phyloP scores from a whole-genome alignment of 2,888 invertebrate species.

The Nemoura dubitans region DNA sequence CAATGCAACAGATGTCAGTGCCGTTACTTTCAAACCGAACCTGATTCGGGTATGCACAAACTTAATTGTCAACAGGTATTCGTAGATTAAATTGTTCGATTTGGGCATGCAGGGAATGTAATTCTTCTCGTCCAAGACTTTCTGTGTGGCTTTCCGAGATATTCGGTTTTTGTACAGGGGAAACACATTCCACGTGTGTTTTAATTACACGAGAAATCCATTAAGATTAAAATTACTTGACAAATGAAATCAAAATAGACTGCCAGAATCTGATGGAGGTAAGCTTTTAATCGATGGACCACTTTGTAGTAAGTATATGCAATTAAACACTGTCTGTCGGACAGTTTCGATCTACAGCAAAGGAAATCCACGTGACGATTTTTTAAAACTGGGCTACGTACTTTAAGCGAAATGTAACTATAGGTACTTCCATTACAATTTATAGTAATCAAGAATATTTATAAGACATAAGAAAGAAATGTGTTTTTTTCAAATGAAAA shows the following conservation, averaged over 20 bases:
- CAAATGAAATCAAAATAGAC: neutral
- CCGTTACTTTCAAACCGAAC: neutral
- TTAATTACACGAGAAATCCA: neutral
- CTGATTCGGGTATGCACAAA: neutral
- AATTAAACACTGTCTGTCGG: neutral
- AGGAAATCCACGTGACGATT: neutral
- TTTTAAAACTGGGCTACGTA: no score
- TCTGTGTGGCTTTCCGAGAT: neutral
- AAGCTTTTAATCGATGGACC: conserved; percentile 2
- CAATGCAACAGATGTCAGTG: neutral
- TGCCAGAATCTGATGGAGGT: neutral
- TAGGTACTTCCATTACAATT: no score
- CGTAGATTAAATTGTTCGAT: neutral
- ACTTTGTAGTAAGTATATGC: neutral
- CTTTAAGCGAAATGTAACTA: no score
- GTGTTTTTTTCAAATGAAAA: neutral
- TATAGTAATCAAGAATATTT: no score
- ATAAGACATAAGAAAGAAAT: no score
- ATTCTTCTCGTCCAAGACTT: neutral
- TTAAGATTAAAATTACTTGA: conserved; percentile 12
- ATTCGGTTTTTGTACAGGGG: neutral
- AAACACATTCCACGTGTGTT: neutral
- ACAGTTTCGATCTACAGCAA: neutral
- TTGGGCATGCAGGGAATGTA: neutral
- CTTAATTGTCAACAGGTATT: neutral